Evolutionary conservation across 2,797 vertebrate species (phyloP).

Genomic region (Phoeniculus purpureus): DNA sequence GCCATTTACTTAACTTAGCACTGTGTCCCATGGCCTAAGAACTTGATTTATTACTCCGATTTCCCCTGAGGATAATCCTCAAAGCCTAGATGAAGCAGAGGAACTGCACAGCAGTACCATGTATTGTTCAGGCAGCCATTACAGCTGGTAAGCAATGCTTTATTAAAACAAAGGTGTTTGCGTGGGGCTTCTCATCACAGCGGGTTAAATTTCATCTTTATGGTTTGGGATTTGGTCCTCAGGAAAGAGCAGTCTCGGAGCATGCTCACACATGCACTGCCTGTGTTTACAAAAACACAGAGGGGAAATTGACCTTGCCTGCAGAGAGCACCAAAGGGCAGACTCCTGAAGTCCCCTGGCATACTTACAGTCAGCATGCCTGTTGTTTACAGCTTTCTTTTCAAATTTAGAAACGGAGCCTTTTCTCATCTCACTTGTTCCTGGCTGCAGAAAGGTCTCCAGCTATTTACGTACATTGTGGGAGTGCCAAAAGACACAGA

Average conservation of each 20-base stretch:
- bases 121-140: not conserved
- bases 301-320: slow-evolving; percentile 27
- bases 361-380: slow-evolving; percentile 1
- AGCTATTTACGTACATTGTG: slow-evolving; percentile 32
- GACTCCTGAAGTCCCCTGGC: not conserved
- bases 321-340: slow-evolving; percentile 11
- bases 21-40: not conserved
- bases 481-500: slow-evolving; percentile 36
- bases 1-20: not conserved
- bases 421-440: slow-evolving; percentile 62
- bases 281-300: slow-evolving; percentile 30
- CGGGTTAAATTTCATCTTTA: not conserved
- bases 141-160: not conserved
- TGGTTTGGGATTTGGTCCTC: not conserved
- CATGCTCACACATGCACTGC: not conserved
- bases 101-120: not conserved
- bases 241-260: slow-evolving; percentile 9
- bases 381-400: slow-evolving; percentile 60
- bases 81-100: not conserved
- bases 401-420: slow-evolving; percentile 62
- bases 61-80: not conserved
- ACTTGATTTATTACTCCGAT: not conserved
- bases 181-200: not conserved
- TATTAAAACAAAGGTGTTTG: not conserved
- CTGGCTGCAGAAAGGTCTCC: slow-evolving; percentile 34